Percentiles rank a stretch among this genome's conserved stretches.
These are phyloP conservation scores for Pollenia angustigena DNA, from an alignment of 2,888 invertebrate genomes.

Conservation along the genomic window DNA sequence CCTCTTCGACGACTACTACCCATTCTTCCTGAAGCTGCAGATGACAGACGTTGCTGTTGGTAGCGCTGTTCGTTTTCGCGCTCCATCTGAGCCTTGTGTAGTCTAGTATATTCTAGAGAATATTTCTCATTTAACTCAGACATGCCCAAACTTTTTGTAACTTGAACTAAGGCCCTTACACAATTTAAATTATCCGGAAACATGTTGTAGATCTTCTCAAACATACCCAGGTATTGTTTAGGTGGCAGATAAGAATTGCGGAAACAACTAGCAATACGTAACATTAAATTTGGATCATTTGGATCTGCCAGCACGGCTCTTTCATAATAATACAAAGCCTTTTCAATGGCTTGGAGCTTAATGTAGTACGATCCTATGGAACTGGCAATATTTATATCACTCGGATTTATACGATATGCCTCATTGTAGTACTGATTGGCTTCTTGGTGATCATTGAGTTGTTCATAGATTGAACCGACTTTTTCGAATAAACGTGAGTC, in stretches of 20 bases:
- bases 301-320: slow-evolving; percentile 91
- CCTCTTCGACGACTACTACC: slow-evolving; percentile 77
- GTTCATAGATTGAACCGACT: slow-evolving; percentile 95
- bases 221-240: slow-evolving; percentile 84
- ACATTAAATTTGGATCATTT: slow-evolving; percentile 92
- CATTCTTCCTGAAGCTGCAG: slow-evolving; percentile 77
- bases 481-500: slow-evolving; percentile 96
- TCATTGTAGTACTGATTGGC: slow-evolving; percentile 85
- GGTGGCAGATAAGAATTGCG: slow-evolving; percentile 89
- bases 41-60: slow-evolving; percentile 79
- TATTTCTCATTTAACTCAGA: slow-evolving; percentile 93
- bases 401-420: slow-evolving; percentile 83
- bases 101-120: slow-evolving; percentile 92
- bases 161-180: slow-evolving; percentile 87
- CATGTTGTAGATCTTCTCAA: slow-evolving; percentile 88
- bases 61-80: slow-evolving; percentile 80
- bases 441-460: slow-evolving; percentile 95
- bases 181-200: slow-evolving; percentile 98
- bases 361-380: slow-evolving; percentile 96
- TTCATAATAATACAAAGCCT: slow-evolving; percentile 93
- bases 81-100: slow-evolving; percentile 81
- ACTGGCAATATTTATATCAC: slow-evolving; percentile 89
- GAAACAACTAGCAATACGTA: slow-evolving; percentile 94
- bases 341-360: slow-evolving; percentile 94
- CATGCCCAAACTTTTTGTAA: slow-evolving; percentile 89